phyloP scores from a whole-genome alignment of 2,797 vertebrate species.

The Gadopsis bispinosus region DNA sequence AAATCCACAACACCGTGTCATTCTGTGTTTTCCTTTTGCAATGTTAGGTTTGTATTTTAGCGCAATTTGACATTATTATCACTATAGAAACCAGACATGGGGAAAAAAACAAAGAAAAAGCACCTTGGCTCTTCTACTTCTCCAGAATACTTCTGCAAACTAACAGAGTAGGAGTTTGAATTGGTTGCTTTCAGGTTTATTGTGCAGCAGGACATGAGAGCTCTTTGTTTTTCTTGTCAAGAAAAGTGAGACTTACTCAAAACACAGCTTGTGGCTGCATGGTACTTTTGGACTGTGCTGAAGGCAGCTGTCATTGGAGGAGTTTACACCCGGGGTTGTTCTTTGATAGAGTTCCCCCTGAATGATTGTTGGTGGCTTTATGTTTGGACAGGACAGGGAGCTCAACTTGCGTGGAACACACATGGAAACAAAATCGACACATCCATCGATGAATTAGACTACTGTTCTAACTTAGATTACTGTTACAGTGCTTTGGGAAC shows the following conservation, averaged over 20 bases:
- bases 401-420: not conserved
- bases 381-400: slow-evolving; percentile 9
- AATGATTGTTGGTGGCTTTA: slow-evolving; percentile 10
- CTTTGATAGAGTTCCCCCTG: slow-evolving; percentile 34
- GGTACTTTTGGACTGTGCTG: slow-evolving; percentile 16
- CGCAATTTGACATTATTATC: slow-evolving; percentile 12
- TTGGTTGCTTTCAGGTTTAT: slow-evolving; percentile 29
- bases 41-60: slow-evolving; percentile 8
- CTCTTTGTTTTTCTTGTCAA: slow-evolving; percentile 48
- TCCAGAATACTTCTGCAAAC: slow-evolving; percentile 23
- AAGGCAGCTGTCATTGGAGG: slow-evolving; percentile 42
- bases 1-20: not conserved
- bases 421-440: not conserved
- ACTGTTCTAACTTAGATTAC: too few relatives aligned
- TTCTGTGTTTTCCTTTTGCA: slow-evolving; percentile 26
- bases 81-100: slow-evolving; percentile 10
- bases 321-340: slow-evolving; percentile 19
- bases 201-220: slow-evolving; percentile 39
- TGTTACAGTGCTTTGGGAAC: too few relatives aligned
- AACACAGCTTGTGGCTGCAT: slow-evolving; percentile 38
- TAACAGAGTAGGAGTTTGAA: slow-evolving; percentile 35
- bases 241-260: slow-evolving; percentile 26
- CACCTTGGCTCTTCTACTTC: not conserved
- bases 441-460: too few relatives aligned
- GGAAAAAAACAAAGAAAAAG: not conserved